A percentile compares a stretch with the other conserved stretches of the same genome.
phyloP scores from a whole-genome alignment of 1,140 invertebrate genomes.

The Propsilocerus akamusi region DNA sequence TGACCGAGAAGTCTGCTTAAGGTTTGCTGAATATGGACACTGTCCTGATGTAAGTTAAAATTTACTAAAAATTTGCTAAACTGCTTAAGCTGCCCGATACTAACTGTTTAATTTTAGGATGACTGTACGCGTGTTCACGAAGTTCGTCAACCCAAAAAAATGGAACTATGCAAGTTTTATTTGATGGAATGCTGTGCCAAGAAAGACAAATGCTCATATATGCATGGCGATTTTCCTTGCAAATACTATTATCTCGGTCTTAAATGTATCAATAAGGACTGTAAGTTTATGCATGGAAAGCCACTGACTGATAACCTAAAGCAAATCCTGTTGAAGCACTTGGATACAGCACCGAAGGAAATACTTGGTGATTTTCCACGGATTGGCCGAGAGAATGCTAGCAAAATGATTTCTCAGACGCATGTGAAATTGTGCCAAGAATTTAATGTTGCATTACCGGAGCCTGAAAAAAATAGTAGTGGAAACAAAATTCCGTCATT shows the following conservation, averaged over 20 bases:
- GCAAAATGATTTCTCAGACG: slow-evolving; percentile 47
- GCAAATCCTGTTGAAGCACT: slow-evolving; percentile 55
- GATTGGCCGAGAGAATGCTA: slow-evolving; percentile 52
- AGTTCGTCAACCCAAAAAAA: slow-evolving; percentile 59
- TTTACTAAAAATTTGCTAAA: not conserved
- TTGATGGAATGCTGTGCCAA: slow-evolving; percentile 90
- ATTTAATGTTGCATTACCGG: slow-evolving; percentile 14
- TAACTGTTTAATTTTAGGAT: slow-evolving; percentile 62
- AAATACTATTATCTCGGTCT: slow-evolving; percentile 91
- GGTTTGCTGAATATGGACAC: slow-evolving; percentile 7
- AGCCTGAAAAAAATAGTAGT: not conserved
- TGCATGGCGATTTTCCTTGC: slow-evolving; percentile 95
- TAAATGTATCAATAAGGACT: slow-evolving; percentile 65
- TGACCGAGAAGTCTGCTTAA: not conserved
- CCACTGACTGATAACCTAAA: slow-evolving; percentile 55
- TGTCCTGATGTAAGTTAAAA: slow-evolving; percentile 2
- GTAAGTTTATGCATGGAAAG: slow-evolving; percentile 83
- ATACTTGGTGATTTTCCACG: slow-evolving; percentile 74
- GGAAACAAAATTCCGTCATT: slow-evolving; percentile 30
- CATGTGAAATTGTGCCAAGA: slow-evolving; percentile 42
- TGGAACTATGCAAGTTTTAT: slow-evolving; percentile 95
- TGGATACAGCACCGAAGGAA: slow-evolving; percentile 78
- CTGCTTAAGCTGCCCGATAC: not conserved
- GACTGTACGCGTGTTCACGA: slow-evolving; percentile 76
- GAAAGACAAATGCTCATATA: slow-evolving; percentile 85